Evolutionary conservation across 2,797 vertebrate species (phyloP), one percentile per base, ranked within the genome.

Genomic region (Salmo trutta): DNA sequence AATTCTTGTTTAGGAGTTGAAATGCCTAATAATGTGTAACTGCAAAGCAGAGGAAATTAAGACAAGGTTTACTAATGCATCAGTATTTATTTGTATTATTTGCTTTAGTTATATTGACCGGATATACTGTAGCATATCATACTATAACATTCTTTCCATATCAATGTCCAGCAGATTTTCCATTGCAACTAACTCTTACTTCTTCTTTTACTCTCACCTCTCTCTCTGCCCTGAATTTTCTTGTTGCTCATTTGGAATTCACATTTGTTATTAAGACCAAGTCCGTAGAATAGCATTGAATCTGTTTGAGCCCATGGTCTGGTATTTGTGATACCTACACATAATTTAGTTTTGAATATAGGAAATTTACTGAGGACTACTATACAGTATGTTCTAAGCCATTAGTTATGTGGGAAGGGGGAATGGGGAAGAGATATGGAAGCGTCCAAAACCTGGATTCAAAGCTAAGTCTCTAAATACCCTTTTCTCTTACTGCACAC

Each of bases 401-500:
- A 24, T 24, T 24, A 3, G 10, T 64, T 64, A 1, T 24, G 59
- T 64, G 10, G 59, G 59, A 64, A 10, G 59, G 5, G n/a, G 33
- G 67, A 71, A 8, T 21, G 33, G 21, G 31, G 71, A 29, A 51
- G 31, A 52, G 54, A 75, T 27, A 31, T 15, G 8, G 41, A 33
- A 52, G n/a, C 17, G 1, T 31, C 24, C 27, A 36, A 16, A 75
- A n/a, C 51, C n/a, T 74, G 56, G 19, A 74, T 33, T n/a, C 33
- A 53, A 73, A 73, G 19, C 6, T 33, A 70, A 41, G 17, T 70
- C 36, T 47, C 33, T 70, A 70, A 47, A 70, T 47, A 67, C 27
- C 66, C 66, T 1, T 67, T 31, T 36, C 29, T 41, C 17, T 41
- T n/a, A 36, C 33, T 24, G 47, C 65, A 76, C 8, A 10, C 74